phyloP scores from a whole-genome alignment of 1,140 invertebrate genomes.

The Aphelenchoides besseyi region DNA sequence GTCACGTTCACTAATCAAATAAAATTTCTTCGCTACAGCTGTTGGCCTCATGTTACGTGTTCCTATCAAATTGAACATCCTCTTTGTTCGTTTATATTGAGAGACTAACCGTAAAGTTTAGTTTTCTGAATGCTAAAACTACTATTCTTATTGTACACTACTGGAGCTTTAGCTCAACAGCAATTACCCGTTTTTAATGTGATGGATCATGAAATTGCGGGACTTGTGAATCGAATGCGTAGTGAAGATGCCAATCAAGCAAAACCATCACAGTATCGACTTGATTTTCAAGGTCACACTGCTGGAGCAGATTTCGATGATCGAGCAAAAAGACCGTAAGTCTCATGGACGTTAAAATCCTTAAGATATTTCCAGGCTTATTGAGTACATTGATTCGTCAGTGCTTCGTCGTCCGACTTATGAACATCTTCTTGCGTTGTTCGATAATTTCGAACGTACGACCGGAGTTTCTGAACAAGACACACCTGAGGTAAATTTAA shows the following conservation, averaged over 20 bases:
- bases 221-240: slow-evolving; percentile 27
- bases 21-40: too few species aligned
- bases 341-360: too few species aligned
- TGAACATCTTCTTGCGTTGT: slow-evolving; percentile 26
- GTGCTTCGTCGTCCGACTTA: slow-evolving; percentile 35
- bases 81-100: neutral
- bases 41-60: neutral
- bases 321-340: slow-evolving; percentile 22
- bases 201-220: slow-evolving; percentile 27
- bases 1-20: too few species aligned
- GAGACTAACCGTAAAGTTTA: neutral
- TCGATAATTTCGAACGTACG: slow-evolving; percentile 38
- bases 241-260: slow-evolving; percentile 31
- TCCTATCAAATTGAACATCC: neutral
- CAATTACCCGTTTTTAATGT: slow-evolving; percentile 25
- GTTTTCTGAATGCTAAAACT: neutral
- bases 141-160: neutral
- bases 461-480: slow-evolving; percentile 31
- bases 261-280: slow-evolving; percentile 21
- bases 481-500: slow-evolving; percentile 21
- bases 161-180: neutral
- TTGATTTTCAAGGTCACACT: slow-evolving; percentile 41
- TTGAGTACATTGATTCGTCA: slow-evolving; percentile 39
- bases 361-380: neutral
- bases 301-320: slow-evolving; percentile 14